Base-by-base conservation (phyloP, 2,797 vertebrate genomes). In the Poeciliopsis turneri region DNA sequence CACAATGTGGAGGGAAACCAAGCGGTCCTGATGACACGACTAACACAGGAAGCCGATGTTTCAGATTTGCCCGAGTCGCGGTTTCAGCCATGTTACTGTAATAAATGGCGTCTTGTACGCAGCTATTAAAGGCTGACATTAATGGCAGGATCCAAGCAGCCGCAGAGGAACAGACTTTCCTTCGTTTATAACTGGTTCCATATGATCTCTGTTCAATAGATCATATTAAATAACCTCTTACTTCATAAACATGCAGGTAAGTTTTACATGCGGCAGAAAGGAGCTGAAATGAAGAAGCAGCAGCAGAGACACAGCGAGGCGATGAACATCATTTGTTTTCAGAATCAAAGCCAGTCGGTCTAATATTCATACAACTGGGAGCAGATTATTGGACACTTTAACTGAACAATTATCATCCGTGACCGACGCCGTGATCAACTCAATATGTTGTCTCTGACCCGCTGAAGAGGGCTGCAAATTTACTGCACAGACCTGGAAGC, bases 391-490 rank as follows among this genome's bases (percentile, higher is more conserved):
- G 75, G 45, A 86, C 89, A 89, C 82, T 90, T 92, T 87, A 92
- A 91, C 88, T 78, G 53, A 89, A 83, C 89, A 91, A 93, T 94
- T 93, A 93, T 90, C 90, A 88, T 90, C 88, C 90, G 86, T 93
- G 92, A 93, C 90, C 79, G 91, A 90, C 82, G 77, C 78, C 71
- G 74, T 92, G 90, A 94, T 95, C 90, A 92, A 93, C 87, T 90
- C 92, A 93, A 89, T 78, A 91, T 94, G 92, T 93, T 84, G 84
- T 86, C 87, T 89, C 84, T 93, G 93, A 93, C 92, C 91, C 86
- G 83, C 83, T 53, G 76, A 87, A 92, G 92, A 93, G 78, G 85
- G 87, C 87, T 82, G 82, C 72, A 72, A 36, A 88, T 92, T 91
- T 91, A 93, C 71, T 87, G 88, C 81, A 20, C 76, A 69, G 15